Conservation (phyloP, 2,888 invertebrate species). For the Rhagophthalmus giganteus region DNA sequence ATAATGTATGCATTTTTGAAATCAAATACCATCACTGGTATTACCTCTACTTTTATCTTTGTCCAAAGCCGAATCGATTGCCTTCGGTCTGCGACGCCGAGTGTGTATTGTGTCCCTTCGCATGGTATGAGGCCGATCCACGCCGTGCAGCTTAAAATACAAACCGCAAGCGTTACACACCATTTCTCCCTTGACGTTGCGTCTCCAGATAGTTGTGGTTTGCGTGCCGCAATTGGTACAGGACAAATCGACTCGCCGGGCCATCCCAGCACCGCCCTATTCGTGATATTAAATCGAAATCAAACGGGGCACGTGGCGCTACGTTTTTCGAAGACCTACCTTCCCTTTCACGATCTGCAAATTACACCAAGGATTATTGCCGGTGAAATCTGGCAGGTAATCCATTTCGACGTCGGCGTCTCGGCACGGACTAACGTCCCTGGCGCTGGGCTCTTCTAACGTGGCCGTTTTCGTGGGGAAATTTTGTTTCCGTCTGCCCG, state of each 20-base stretch:
- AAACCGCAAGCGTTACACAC: slow-evolving; percentile 99
- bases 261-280: slow-evolving; percentile 38
- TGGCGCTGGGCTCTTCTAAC: slow-evolving; percentile 35
- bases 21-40: too few species aligned
- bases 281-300: slow-evolving; percentile 17
- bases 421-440: slow-evolving; percentile 36
- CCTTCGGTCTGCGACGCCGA: slow-evolving; percentile 82
- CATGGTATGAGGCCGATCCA: slow-evolving; percentile 93
- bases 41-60: slow-evolving; percentile 32
- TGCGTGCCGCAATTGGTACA: slow-evolving; percentile 98
- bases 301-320: too few species aligned
- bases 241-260: slow-evolving; percentile 76
- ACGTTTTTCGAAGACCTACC: slow-evolving; percentile 40
- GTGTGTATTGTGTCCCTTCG: slow-evolving; percentile 95
- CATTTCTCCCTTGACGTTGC: slow-evolving; percentile 95
- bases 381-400: slow-evolving; percentile 50
- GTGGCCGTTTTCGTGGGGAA: slow-evolving; percentile 74
- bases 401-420: slow-evolving; percentile 39
- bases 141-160: slow-evolving; percentile 95
- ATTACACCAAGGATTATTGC: slow-evolving; percentile 54
- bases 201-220: slow-evolving; percentile 96
- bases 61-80: slow-evolving; percentile 57
- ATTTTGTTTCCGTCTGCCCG: slow-evolving; percentile 79
- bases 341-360: slow-evolving; percentile 49
- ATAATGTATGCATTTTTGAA: background rate